Conservation (phyloP, 2,888 invertebrate species). For the Oscheius sp. region DNA sequence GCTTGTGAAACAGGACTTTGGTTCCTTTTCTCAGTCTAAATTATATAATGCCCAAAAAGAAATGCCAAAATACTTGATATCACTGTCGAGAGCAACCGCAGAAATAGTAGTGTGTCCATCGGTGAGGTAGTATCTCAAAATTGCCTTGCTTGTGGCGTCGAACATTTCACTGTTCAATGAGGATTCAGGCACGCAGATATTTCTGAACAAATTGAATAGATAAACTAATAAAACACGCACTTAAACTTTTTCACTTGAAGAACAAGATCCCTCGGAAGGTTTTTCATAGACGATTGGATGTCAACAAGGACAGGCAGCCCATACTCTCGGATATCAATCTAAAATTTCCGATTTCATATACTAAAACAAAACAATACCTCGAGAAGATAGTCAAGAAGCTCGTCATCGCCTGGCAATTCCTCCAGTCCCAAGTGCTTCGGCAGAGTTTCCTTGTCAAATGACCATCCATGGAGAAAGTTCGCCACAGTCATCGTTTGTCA, state of each 20-base stretch:
- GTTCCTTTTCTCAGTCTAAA: slow-evolving; percentile 13
- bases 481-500: not conserved
- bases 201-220: slow-evolving; percentile 1
- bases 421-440: not conserved
- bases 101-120: slow-evolving; percentile 19
- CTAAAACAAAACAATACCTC: not conserved
- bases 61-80: not conserved
- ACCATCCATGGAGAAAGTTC: slow-evolving; percentile 1
- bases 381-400: not conserved
- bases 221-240: not conserved
- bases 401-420: not conserved
- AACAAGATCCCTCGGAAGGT: slow-evolving; percentile 12
- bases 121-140: slow-evolving; percentile 12
- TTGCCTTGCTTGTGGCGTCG: not conserved
- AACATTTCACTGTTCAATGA: slow-evolving; percentile 3
- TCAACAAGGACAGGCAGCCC: slow-evolving; percentile 2
- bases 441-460: slow-evolving; percentile 10
- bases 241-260: slow-evolving; percentile 18
- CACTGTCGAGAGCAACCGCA: not conserved
- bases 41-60: not conserved
- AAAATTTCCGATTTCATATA: not conserved
- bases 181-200: slow-evolving; percentile 13
- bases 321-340: slow-evolving; percentile 22
- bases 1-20: slow-evolving; percentile 5
- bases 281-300: not conserved